Conservation (phyloP, 2,888 invertebrate species). For the Heliconius cydno region DNA sequence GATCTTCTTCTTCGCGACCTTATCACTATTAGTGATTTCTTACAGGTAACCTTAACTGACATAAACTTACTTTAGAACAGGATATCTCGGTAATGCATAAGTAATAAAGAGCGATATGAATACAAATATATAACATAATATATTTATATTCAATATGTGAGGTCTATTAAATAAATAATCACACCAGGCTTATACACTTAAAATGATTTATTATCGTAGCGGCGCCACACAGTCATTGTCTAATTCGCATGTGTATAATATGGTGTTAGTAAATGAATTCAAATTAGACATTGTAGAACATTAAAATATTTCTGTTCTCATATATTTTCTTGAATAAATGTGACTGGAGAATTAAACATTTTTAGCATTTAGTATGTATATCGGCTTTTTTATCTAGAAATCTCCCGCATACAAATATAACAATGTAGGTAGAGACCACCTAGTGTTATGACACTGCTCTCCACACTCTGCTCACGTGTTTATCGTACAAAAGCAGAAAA, state of each 20-base stretch:
- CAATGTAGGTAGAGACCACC: neutral
- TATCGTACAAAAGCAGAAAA: no score
- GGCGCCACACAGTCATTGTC: constrained; percentile 4
- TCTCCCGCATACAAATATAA: neutral
- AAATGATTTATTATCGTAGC: constrained; percentile 1
- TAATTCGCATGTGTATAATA: neutral
- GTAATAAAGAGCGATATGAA: no score
- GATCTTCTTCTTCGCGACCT: no score
- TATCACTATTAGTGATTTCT: no score
- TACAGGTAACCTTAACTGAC: no score
- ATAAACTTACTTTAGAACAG: no score
- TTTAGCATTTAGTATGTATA: no score
- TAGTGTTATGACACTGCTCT: neutral
- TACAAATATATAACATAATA: no score
- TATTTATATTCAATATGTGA: neutral
- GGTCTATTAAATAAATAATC: constrained; percentile 8
- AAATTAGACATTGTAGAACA: neutral
- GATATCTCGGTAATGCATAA: no score
- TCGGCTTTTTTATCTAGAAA: neutral
- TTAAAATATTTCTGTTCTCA: neutral
- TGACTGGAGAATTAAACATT: neutral
- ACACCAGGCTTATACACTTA: constrained; percentile 11
- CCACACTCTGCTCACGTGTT: neutral
- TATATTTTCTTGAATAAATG: neutral
- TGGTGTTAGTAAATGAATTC: neutral